These are phyloP conservation scores for Leptinotarsa lineolata DNA, from an alignment of 1,140 invertebrate genomes.

Conservation along the genomic window DNA sequence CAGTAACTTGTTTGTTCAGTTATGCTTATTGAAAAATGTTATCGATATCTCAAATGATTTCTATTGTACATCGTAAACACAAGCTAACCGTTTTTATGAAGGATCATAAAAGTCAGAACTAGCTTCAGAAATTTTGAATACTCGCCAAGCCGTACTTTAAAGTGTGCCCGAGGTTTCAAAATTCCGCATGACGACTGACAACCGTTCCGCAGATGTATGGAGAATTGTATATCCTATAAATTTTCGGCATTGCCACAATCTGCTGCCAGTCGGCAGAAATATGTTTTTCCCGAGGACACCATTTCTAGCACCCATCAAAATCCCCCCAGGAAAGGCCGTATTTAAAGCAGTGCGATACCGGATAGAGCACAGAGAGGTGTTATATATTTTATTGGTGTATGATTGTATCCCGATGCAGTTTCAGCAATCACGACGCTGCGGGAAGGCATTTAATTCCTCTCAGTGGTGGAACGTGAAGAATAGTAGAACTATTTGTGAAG, in stretches of 20 bases:
- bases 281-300: constrained; percentile 7
- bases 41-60: too few relatives aligned
- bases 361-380: constrained; percentile 6
- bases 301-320: constrained; percentile 7
- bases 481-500: neutral
- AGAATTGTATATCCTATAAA: constrained; percentile 6
- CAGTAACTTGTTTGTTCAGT: too few relatives aligned
- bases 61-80: too few relatives aligned
- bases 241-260: neutral
- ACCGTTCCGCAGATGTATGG: constrained; percentile 4
- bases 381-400: constrained; percentile 36
- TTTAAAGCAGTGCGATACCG: constrained; percentile 15
- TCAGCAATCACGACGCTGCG: constrained; percentile 26
- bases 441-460: constrained; percentile 33
- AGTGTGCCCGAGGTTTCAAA: neutral
- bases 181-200: neutral
- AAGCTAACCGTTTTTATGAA: too few relatives aligned
- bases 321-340: constrained; percentile 5
- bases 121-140: too few relatives aligned
- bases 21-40: too few relatives aligned
- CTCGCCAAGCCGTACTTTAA: too few relatives aligned
- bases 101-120: too few relatives aligned
- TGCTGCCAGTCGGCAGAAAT: constrained; percentile 1
- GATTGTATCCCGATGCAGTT: constrained; percentile 36
- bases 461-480: neutral